phyloP scores from a whole-genome alignment of 2,797 vertebrate species.

The Vultur gryphus region DNA sequence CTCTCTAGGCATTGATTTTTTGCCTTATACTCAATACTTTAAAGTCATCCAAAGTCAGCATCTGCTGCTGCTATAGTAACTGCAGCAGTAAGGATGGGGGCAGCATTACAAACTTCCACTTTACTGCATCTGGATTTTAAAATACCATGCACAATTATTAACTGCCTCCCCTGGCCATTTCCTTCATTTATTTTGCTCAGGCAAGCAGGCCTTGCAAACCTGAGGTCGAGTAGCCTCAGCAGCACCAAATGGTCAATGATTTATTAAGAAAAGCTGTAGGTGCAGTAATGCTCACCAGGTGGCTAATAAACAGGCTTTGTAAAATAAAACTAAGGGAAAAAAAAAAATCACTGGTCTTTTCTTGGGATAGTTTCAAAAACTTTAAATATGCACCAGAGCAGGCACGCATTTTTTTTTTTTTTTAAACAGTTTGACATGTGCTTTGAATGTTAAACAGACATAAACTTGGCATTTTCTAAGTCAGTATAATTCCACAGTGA shows the following conservation, averaged over 20 bases:
- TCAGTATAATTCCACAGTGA: constrained; percentile 15
- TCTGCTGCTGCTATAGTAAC: constrained; percentile 17
- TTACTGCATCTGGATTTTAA: constrained; percentile 11
- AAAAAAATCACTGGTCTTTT: background rate
- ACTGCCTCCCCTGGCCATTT: background rate
- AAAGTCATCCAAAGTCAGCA: constrained; percentile 1
- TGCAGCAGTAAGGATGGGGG: background rate
- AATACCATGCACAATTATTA: background rate
- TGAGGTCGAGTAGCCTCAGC: background rate
- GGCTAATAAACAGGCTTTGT: constrained; percentile 28
- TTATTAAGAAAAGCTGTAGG: constrained; percentile 40
- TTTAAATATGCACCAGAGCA: constrained; percentile 21
- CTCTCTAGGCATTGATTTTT: background rate
- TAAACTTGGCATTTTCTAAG: constrained; percentile 24
- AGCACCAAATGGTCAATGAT: constrained; percentile 35
- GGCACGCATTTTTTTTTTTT: background rate
- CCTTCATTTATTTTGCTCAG: constrained; percentile 38
- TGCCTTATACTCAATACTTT: background rate
- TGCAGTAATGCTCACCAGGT: constrained; percentile 14
- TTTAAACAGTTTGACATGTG: background rate
- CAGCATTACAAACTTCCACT: background rate
- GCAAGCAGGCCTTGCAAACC: background rate
- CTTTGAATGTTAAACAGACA: constrained; percentile 48
- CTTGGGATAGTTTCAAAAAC: constrained; percentile 31
- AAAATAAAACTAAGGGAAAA: background rate